Evolutionary conservation across 2,888 invertebrate species (phyloP).

Genomic region (Ophion costatus): DNA sequence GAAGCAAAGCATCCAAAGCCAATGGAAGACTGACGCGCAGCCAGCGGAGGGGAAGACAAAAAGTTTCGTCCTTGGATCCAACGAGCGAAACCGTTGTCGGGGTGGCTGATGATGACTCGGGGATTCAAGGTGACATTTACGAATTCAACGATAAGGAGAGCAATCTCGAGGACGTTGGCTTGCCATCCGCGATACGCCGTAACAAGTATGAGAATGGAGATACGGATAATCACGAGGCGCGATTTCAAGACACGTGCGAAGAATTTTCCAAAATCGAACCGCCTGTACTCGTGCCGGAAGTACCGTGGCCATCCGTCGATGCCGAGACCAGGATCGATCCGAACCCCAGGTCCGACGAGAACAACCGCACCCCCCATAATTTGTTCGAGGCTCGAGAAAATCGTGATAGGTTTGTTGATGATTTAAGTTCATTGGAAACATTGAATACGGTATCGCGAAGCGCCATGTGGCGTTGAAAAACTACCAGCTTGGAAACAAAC

Average conservation of each 20-base stretch:
- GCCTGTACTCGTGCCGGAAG: conserved; percentile 75
- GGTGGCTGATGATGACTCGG: conserved; percentile 81
- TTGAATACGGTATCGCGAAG: neutral
- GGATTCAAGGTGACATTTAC: conserved; percentile 85
- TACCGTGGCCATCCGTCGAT: conserved; percentile 74
- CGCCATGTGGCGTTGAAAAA: neutral
- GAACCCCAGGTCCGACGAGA: conserved; percentile 55
- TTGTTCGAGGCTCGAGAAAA: conserved; percentile 70
- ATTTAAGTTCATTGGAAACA: neutral
- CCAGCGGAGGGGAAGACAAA: conserved; percentile 74
- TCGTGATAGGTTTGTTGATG: conserved; percentile 72
- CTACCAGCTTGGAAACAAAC: neutral
- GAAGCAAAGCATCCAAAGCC: conserved; percentile 67
- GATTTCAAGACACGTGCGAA: conserved; percentile 72
- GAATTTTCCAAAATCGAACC: conserved; percentile 75
- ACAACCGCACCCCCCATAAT: conserved; percentile 70
- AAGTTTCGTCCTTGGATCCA: conserved; percentile 40
- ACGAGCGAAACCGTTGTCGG: conserved; percentile 70
- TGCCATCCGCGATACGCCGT: conserved; percentile 77
- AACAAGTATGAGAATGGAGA: conserved; percentile 76
- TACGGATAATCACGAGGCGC: conserved; percentile 71
- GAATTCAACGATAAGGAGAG: conserved; percentile 85
- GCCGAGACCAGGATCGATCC: conserved; percentile 38
- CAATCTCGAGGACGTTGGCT: conserved; percentile 77
- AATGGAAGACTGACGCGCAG: conserved; percentile 79